A percentile compares a stretch with the other conserved stretches of the same genome.
These are phyloP conservation scores for Mellilla xanthometata DNA, from an alignment of 2,888 invertebrate genomes.

Conservation along the genomic window DNA sequence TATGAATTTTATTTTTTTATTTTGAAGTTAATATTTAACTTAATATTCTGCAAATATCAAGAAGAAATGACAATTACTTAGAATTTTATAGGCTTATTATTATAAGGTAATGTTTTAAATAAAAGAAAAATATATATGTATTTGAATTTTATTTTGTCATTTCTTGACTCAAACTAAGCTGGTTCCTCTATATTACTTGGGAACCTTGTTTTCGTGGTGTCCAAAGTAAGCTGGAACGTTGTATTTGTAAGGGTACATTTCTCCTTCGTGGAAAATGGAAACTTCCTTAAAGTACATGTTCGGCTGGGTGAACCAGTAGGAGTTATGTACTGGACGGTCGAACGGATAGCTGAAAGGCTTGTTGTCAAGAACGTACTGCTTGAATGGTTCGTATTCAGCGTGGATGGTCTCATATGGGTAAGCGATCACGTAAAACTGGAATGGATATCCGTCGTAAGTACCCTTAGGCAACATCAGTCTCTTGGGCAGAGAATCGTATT, in stretches of 20 bases:
- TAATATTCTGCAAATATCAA: too few species aligned
- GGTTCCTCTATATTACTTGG: constrained; percentile 41
- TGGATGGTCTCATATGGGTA: constrained; percentile 75
- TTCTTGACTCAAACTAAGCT: constrained; percentile 21
- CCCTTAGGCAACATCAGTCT: constrained; percentile 89
- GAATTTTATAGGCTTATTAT: too few species aligned
- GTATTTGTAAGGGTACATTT: constrained; percentile 51
- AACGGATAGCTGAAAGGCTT: constrained; percentile 83
- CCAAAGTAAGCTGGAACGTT: constrained; percentile 44
- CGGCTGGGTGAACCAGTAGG: constrained; percentile 74
- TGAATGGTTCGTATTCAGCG: constrained; percentile 50
- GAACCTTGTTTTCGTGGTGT: constrained; percentile 39
- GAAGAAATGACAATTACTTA: too few species aligned
- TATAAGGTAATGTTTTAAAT: too few species aligned
- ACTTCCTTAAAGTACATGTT: constrained; percentile 85
- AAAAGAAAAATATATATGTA: too few species aligned
- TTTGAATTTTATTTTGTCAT: too few species aligned
- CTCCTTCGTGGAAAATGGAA: constrained; percentile 74
- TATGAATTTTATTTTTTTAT: too few species aligned
- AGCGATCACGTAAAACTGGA: constrained; percentile 85
- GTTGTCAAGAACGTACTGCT: constrained; percentile 63
- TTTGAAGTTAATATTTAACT: too few species aligned
- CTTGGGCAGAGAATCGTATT: constrained; percentile 84
- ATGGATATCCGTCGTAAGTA: constrained; percentile 84
- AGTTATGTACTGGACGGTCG: constrained; percentile 74